A percentile compares a stretch with the other conserved stretches of the same genome.
These are phyloP conservation scores for Poecilia latipinna DNA, from an alignment of 2,113 vertebrate genomes.

Conservation along the genomic window DNA sequence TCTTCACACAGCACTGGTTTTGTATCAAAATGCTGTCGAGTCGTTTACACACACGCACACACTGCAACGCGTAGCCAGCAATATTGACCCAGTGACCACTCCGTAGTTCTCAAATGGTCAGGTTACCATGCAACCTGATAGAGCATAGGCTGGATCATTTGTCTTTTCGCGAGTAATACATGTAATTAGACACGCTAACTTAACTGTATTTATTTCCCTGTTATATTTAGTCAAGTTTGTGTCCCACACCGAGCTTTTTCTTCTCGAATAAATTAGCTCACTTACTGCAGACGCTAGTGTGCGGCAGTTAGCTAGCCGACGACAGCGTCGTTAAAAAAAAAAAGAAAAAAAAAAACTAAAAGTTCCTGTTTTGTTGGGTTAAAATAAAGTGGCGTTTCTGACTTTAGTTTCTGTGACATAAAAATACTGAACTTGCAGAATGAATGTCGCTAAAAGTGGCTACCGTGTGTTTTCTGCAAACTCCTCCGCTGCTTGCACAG, in stretches of 20 bases:
- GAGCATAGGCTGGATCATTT: conserved; percentile 3
- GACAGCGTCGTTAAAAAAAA: background rate
- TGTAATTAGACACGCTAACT: background rate
- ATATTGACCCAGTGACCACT: background rate
- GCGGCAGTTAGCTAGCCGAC: conserved; percentile 37
- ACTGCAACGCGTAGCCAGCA: background rate
- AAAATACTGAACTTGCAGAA: conserved; percentile 60
- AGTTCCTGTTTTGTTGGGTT: background rate
- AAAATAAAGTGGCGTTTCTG: background rate
- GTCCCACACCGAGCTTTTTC: too few relatives aligned
- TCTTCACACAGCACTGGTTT: background rate
- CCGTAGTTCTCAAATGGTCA: conserved; percentile 37
- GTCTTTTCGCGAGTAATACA: background rate
- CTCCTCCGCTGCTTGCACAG: conserved; percentile 92
- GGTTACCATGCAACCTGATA: conserved; percentile 2
- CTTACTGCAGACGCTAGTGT: background rate
- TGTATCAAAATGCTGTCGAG: background rate
- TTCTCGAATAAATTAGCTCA: background rate
- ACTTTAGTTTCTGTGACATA: background rate
- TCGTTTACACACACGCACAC: too few relatives aligned
- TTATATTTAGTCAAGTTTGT: background rate
- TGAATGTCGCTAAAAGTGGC: conserved; percentile 93
- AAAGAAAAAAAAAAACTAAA: background rate
- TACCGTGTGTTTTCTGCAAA: conserved; percentile 96
- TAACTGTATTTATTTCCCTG: background rate